Conservation (phyloP, 2,888 invertebrate species). For the Ptilodon capucinus region DNA sequence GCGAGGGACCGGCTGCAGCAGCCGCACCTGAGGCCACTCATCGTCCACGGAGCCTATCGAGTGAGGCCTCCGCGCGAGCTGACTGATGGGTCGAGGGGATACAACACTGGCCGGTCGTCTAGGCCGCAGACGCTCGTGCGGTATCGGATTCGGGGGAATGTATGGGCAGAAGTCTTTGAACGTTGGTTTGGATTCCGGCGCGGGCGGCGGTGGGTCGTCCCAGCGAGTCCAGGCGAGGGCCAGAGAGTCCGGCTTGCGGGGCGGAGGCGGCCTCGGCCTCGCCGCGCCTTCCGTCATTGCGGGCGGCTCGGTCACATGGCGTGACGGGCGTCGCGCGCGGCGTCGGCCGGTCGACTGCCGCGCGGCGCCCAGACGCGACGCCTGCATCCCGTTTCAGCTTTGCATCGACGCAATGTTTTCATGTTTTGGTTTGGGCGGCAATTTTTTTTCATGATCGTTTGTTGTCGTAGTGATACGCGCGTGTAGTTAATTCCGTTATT, state of each 20-base stretch:
- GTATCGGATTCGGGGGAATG: conserved; percentile 76
- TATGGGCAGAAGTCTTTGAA: conserved; percentile 77
- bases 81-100: conserved; percentile 64
- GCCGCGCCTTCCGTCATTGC: conserved; percentile 77
- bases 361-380: conserved; percentile 33
- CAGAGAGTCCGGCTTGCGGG: conserved; percentile 74
- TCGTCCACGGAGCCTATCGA: conserved; percentile 82
- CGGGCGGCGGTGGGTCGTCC: conserved; percentile 79
- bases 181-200: conserved; percentile 58
- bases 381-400: conserved; percentile 35
- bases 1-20: conserved; percentile 81
- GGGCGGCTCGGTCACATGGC: conserved; percentile 60
- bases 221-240: conserved; percentile 68
- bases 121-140: conserved; percentile 43
- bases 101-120: conserved; percentile 82
- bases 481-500: conserved; percentile 2
- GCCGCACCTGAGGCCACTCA: conserved; percentile 72
- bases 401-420: conserved; percentile 46
- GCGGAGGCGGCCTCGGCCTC: conserved; percentile 78
- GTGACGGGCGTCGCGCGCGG: conserved; percentile 55
- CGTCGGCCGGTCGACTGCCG: conserved; percentile 61
- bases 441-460: conserved; percentile 28
- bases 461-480: conserved; percentile 18
- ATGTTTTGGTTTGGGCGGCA: conserved; percentile 41
- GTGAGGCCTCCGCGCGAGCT: conserved; percentile 79